Evolutionary conservation across 2,797 vertebrate species (phyloP), one percentile per base, ranked within the genome.

Genomic region (Melanotaenia maccullochi): DNA sequence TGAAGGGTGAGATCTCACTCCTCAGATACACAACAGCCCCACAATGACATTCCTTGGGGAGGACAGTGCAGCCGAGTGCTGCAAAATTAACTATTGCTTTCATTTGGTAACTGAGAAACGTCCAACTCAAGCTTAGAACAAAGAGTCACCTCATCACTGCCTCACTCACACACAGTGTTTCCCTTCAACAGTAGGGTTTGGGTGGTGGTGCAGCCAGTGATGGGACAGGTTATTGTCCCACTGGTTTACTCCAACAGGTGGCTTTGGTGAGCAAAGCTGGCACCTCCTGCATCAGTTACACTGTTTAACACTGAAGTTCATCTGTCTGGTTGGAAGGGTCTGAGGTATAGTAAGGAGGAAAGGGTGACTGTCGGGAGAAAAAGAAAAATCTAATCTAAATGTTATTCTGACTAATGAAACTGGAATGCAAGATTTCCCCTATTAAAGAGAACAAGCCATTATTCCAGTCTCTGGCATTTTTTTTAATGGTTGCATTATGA

Each of bases 81-180:
- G 71, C 36, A 9, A 77, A 81, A 82, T 75, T 0, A 85, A 85
- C 86, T 93, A 93, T 94, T 94, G 93, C 93, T 94, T 93, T 82
- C 59, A 88, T 90, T 87, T 88, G 79, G 81, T 91, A 81, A 92
- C 77, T 67, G 83, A 91, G 80, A 77, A 75, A 68, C 73, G 38
- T 71, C 35, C 24, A 67, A 79, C 67, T 69, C 25, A 42, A 68
- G 49, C 33, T 67, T 25, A 73, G 62, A 60, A 71, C 35, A 60
- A 62, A 61, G 65, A 78, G 18, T 61, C 11, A 4, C 47, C 59
- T 63, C 20, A 9, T 57, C 74, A 12, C 60, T 2, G 42, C 56
- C 65, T 58, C 54, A 14, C 36, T 0, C 59, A 68, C 63, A n/a
- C n/a, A 65, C 20, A 22, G 32, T 7, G 9, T 71, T 61, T 61